phyloP scores from a whole-genome alignment of 2,888 invertebrate genomes.

The Parapristionchus giblindavisi region DNA sequence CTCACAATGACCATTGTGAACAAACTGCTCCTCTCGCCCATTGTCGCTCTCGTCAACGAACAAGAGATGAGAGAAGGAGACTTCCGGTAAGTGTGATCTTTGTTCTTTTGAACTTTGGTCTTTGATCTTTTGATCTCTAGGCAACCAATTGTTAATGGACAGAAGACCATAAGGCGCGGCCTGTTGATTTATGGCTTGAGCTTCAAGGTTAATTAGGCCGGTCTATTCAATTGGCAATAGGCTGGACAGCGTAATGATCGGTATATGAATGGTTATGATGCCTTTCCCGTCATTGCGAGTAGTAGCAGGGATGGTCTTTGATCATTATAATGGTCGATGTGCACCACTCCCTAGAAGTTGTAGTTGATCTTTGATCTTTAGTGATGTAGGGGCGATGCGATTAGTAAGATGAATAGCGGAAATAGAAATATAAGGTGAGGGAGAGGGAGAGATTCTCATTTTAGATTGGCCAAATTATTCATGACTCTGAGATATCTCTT shows the following conservation, averaged over 20 bases:
- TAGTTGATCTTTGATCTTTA: constrained; percentile 9
- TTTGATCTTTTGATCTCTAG: too few relatives aligned
- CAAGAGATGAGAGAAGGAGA: constrained; percentile 75
- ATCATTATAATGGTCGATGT: too few relatives aligned
- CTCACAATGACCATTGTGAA: constrained; percentile 71
- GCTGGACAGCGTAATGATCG: too few relatives aligned
- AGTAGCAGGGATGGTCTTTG: too few relatives aligned
- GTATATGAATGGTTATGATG: too few relatives aligned
- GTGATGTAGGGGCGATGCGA: not conserved
- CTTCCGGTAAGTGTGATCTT: constrained; percentile 72
- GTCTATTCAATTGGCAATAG: too few relatives aligned
- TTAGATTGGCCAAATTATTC: not conserved
- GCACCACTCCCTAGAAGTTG: not conserved
- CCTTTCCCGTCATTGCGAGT: too few relatives aligned
- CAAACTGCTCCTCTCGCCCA: constrained; percentile 73
- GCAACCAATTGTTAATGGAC: not conserved
- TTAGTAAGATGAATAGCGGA: not conserved
- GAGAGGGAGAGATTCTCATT: not conserved
- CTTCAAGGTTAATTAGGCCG: too few relatives aligned
- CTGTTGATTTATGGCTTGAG: too few relatives aligned
- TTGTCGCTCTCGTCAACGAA: constrained; percentile 73
- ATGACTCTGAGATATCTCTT: too few relatives aligned
- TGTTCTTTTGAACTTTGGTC: too few relatives aligned
- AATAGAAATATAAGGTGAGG: not conserved
- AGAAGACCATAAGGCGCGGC: too few relatives aligned